Conservation (phyloP, 2,888 invertebrate genomes). For the Melanchra persicariae region DNA sequence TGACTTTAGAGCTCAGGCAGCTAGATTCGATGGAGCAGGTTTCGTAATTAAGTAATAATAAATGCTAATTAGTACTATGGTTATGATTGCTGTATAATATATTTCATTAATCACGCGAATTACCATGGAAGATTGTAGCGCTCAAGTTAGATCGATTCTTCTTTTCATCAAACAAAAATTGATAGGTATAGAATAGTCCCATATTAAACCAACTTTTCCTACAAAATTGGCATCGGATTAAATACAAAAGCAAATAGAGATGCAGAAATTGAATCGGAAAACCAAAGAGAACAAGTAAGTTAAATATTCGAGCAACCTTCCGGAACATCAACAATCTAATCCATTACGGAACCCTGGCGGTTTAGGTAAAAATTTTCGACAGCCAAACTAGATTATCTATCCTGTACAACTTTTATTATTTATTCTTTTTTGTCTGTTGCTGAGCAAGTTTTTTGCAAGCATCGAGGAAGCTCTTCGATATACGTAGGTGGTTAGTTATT, state of each 20-base stretch:
- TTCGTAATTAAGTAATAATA: conserved; percentile 42
- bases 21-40: conserved; percentile 24
- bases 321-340: conserved; percentile 63
- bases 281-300: conserved; percentile 32
- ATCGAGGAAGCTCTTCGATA: conserved; percentile 59
- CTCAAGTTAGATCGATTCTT: conserved; percentile 32
- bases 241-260: conserved; percentile 13
- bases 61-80: conserved; percentile 45
- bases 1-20: conserved; percentile 28
- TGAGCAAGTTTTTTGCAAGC: conserved; percentile 64
- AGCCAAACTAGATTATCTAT: conserved; percentile 69
- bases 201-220: conserved; percentile 10
- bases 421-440: conserved; percentile 63
- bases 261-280: conserved; percentile 31
- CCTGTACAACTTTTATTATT: conserved; percentile 62
- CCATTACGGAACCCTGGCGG: conserved; percentile 60
- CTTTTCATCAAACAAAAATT: conserved; percentile 23
- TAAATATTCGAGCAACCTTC: conserved; percentile 44
- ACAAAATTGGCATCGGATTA: conserved; percentile 32
- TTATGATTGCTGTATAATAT: conserved; percentile 46
- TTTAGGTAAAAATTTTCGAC: conserved; percentile 64
- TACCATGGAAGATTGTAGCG: conserved; percentile 27
- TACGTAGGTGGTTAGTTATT: conserved; percentile 54
- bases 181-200: conserved; percentile 1
- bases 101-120: conserved; percentile 43